These are phyloP conservation scores for Sebastes umbrosus DNA, from an alignment of 2,797 vertebrate genomes.

Conservation along the genomic window DNA sequence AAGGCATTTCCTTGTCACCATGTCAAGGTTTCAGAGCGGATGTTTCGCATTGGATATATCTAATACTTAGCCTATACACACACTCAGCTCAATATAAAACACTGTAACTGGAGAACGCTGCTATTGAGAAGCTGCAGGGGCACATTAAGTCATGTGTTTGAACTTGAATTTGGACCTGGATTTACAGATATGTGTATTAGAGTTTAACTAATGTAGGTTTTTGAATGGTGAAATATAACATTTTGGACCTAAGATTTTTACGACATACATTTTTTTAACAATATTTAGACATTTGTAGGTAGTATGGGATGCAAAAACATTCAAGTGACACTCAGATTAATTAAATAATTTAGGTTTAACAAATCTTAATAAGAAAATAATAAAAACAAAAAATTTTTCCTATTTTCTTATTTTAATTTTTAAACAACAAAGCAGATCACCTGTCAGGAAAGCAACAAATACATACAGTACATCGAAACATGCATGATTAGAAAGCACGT, in stretches of 20 bases:
- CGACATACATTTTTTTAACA: background rate
- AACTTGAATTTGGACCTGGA: background rate
- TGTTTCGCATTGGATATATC: conserved; percentile 61
- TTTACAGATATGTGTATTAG: background rate
- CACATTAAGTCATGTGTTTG: background rate
- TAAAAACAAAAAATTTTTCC: too few relatives aligned
- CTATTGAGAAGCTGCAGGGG: background rate
- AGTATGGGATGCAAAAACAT: background rate
- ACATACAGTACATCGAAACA: background rate
- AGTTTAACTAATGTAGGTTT: background rate
- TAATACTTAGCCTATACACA: conserved; percentile 18
- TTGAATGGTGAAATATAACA: background rate
- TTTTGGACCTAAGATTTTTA: background rate
- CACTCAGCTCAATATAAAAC: conserved; percentile 20
- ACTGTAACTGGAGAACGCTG: conserved; percentile 12
- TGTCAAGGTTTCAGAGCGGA: conserved; percentile 73
- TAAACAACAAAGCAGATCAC: background rate
- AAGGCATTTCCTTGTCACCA: conserved; percentile 80
- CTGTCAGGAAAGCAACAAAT: background rate
- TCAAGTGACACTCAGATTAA: background rate
- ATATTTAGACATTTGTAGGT: background rate
- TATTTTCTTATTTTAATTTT: background rate
- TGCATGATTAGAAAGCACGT: background rate
- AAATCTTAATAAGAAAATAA: background rate
- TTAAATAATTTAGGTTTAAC: background rate